Base-by-base conservation (phyloP, 2,113 vertebrate genomes). In the Bettongia penicillata region DNA sequence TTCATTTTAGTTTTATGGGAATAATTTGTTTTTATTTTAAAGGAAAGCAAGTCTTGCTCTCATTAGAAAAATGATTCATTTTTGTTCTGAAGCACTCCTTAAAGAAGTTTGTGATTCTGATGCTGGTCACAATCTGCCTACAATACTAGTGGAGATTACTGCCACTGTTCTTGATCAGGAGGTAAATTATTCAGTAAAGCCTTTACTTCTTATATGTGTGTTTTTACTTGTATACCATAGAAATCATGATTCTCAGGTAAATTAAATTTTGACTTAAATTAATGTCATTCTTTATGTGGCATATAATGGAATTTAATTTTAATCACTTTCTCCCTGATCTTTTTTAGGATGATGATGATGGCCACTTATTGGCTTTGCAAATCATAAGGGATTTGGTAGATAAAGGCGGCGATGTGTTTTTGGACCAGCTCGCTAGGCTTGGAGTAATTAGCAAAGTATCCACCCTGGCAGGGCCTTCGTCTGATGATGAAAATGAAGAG, bases 371-470 rank as follows among this genome's bases (percentile, higher is more conserved):
- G 98, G 99, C 99, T 92, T 98, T 99, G 98, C 99, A 99, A 97
- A 99, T 99, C 98, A 99, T 99, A 98, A 99, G 99, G 93, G 99
- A 99, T 98, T 99, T 99, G 97, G 99, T 99, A 96, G 99, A 99
- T 98, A 99, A 99, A 99, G 99, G 99, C 28, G 99, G 99, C 94
- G 99, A 99, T 94, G 99, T 99, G n/a, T 99, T 99, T 98, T 98
- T 99, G 90, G 99, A 99, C 98, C 99, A 99, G 95, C 98, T 99
- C 95, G 99, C 99, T 96, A 99, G 99, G 93, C 99, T 99, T 96
- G 99, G 99, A 22, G 99, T 99, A 96, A 99, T 99, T 98, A 99
- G 99, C 98, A 99, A 99, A 98, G 99, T 99, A 92, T 99, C 99
- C 91, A 99, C 99, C 96, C 98, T 99, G 98, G 99, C 99, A 6